Percentiles rank a stretch among this genome's conserved stretches.
Evolutionary conservation across 2,888 invertebrate genomes (phyloP).

Genomic region (Drosophila macrospina): DNA sequence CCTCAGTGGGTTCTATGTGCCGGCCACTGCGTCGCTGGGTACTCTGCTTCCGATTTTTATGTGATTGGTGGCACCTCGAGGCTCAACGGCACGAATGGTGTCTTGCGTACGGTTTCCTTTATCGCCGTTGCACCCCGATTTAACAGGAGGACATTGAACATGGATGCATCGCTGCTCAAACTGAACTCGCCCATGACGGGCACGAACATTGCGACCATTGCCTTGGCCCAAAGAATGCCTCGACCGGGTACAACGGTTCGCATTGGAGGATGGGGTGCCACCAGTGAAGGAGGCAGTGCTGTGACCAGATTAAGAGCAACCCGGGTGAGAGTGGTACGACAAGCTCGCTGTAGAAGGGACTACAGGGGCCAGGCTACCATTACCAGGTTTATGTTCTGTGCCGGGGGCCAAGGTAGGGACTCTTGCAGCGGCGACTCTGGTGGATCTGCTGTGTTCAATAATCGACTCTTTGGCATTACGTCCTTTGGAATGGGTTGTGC

Average conservation of each 20-base stretch:
- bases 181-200: constrained; percentile 49
- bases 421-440: constrained; percentile 82
- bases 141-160: constrained; percentile 40
- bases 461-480: constrained; percentile 88
- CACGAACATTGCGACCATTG: constrained; percentile 54
- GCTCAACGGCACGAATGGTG: constrained; percentile 51
- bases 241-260: constrained; percentile 24
- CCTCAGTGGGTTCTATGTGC: constrained; percentile 66
- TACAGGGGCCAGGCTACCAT: constrained; percentile 44
- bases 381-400: constrained; percentile 71
- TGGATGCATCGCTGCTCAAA: constrained; percentile 63
- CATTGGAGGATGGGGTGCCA: constrained; percentile 71
- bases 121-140: constrained; percentile 22
- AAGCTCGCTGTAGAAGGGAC: not conserved
- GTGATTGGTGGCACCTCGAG: constrained; percentile 62
- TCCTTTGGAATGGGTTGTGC: constrained; percentile 85
- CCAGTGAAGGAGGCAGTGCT: constrained; percentile 38
- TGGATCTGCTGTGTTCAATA: constrained; percentile 57
- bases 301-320: constrained; percentile 37
- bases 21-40: constrained; percentile 61
- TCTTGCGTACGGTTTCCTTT: constrained; percentile 22
- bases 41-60: constrained; percentile 11
- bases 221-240: constrained; percentile 28
- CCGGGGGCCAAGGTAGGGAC: constrained; percentile 53
- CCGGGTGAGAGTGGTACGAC: constrained; percentile 26